Conservation (phyloP, 2,113 vertebrate species). For the Mola mola region DNA sequence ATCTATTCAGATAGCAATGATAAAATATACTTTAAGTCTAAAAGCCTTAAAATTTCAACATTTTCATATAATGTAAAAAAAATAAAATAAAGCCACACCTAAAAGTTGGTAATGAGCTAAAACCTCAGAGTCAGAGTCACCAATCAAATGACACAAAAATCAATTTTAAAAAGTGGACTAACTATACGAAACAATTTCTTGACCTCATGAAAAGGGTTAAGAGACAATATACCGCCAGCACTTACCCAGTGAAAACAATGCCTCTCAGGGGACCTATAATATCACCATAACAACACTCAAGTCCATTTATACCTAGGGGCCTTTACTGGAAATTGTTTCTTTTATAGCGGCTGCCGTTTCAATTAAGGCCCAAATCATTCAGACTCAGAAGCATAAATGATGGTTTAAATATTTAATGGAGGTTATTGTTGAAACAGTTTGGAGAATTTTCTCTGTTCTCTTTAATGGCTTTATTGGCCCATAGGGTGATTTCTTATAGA, state of each 20-base stretch:
- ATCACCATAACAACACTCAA: constrained; percentile 62
- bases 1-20: too few species aligned
- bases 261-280: constrained; percentile 63
- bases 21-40: too few species aligned
- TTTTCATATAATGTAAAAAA: constrained; percentile 6
- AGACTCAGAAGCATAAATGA: constrained; percentile 48
- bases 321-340: constrained; percentile 55
- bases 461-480: constrained; percentile 15
- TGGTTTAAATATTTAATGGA: constrained; percentile 59
- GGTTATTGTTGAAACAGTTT: constrained; percentile 31
- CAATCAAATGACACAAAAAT: constrained; percentile 15
- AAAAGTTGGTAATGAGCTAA: too few species aligned
- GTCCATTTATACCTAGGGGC: constrained; percentile 66
- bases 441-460: constrained; percentile 1
- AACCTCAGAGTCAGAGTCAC: too few species aligned
- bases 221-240: constrained; percentile 38
- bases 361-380: constrained; percentile 60
- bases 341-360: constrained; percentile 50
- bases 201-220: constrained; percentile 29
- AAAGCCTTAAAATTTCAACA: too few species aligned
- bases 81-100: too few species aligned
- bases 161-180: constrained; percentile 38
- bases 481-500: constrained; percentile 1
- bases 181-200: constrained; percentile 63
- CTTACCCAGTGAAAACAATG: constrained; percentile 57